Conservation (phyloP, 2,888 invertebrate genomes). For the Brenthis daphne region DNA sequence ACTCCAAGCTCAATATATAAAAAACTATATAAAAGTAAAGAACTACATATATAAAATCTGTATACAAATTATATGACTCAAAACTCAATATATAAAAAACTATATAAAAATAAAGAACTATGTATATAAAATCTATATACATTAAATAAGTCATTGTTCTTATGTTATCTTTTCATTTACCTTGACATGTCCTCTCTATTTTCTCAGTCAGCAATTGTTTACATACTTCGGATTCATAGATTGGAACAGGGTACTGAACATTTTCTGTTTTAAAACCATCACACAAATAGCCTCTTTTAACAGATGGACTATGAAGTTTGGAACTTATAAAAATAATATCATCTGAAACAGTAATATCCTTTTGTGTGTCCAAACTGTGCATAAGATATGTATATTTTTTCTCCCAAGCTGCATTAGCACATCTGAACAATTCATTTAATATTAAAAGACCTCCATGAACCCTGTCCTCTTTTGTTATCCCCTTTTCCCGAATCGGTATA, state of each 20-base stretch:
- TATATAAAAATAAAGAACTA: neutral
- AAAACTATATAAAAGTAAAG: neutral
- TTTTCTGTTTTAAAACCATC: constrained; percentile 78
- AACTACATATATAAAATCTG: neutral
- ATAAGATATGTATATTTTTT: constrained; percentile 88
- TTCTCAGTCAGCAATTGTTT: constrained; percentile 90
- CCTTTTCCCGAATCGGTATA: constrained; percentile 85
- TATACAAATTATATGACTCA: neutral
- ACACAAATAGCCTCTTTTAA: constrained; percentile 77
- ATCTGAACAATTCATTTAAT: constrained; percentile 95
- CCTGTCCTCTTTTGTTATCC: constrained; percentile 92
- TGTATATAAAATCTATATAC: neutral
- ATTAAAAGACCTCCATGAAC: constrained; percentile 96
- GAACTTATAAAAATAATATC: constrained; percentile 83
- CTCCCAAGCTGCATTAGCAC: constrained; percentile 94
- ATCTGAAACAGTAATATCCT: constrained; percentile 73
- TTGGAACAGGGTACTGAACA: constrained; percentile 80
- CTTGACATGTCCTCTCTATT: constrained; percentile 89
- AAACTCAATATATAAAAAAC: neutral
- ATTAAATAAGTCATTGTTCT: neutral
- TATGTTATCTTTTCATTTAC: constrained; percentile 46
- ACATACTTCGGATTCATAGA: constrained; percentile 94
- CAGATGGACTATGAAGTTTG: constrained; percentile 82
- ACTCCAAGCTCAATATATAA: neutral
- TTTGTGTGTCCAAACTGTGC: constrained; percentile 78